Conservation (phyloP, 2,113 vertebrate genomes). For the Hippolais icterina region DNA sequence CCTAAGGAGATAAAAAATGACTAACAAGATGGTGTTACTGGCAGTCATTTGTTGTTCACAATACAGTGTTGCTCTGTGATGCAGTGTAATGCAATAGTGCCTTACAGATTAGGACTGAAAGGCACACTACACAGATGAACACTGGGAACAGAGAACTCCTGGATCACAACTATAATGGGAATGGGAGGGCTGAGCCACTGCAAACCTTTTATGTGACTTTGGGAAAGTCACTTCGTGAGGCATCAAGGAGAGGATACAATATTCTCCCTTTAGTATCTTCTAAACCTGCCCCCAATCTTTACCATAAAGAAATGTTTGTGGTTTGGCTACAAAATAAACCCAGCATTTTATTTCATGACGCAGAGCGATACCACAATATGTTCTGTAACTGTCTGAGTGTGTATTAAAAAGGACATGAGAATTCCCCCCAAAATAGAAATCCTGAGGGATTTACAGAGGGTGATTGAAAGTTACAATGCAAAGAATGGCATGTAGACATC, state of each 20-base stretch:
- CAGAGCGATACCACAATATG: neutral
- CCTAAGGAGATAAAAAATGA: neutral
- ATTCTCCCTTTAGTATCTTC: neutral
- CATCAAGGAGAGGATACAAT: neutral
- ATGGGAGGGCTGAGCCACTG: neutral
- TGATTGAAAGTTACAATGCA: neutral
- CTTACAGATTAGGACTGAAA: neutral
- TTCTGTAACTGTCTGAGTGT: neutral
- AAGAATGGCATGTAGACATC: rapidly evolving
- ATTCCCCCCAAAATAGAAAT: neutral
- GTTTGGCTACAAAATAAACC: neutral
- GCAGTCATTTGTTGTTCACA: neutral
- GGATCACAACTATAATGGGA: neutral
- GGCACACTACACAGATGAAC: neutral
- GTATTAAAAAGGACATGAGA: neutral
- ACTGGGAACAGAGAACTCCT: neutral
- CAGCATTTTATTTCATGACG: neutral
- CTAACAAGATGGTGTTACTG: neutral
- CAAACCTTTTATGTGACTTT: neutral
- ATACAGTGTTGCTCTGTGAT: neutral
- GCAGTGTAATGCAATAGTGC: neutral
- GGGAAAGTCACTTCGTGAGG: neutral
- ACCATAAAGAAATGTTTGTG: neutral
- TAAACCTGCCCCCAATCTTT: neutral
- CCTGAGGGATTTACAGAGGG: neutral